Evolutionary conservation across 2,113 vertebrate genomes (phyloP).

Genomic region (Okapia johnstoni): DNA sequence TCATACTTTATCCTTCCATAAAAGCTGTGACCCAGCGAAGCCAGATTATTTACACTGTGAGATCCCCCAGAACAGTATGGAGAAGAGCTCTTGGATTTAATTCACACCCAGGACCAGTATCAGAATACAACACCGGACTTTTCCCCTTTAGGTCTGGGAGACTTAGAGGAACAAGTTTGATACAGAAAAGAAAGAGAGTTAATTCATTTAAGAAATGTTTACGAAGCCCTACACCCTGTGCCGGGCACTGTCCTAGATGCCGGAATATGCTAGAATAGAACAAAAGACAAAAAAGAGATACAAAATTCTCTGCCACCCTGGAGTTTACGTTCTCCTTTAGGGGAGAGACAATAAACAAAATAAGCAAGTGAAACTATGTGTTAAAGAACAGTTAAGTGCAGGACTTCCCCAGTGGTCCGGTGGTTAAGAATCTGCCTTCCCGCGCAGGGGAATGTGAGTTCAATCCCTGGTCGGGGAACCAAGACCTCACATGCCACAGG

Average conservation of each 20-base stretch:
- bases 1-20: not conserved
- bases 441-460: not conserved
- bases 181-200: not conserved
- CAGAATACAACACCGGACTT: not conserved
- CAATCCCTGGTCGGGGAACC: not conserved
- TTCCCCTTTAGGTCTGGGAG: slow-evolving; percentile 20
- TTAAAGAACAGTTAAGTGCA: not conserved
- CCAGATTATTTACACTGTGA: not conserved
- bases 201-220: not conserved
- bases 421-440: not conserved
- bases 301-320: not conserved
- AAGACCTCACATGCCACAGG: not conserved
- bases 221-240: not conserved
- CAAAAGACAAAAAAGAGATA: not conserved
- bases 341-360: not conserved
- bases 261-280: not conserved
- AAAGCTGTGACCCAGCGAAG: not conserved
- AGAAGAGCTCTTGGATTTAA: not conserved
- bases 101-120: not conserved
- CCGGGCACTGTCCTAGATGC: not conserved
- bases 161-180: not conserved
- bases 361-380: not conserved
- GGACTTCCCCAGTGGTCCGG: not conserved
- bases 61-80: not conserved
- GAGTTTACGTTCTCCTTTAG: not conserved